Percentiles rank a stretch among this genome's conserved stretches.
Evolutionary conservation across 2,797 vertebrate species (phyloP).

Genomic region (Eidolon dupreanum): DNA sequence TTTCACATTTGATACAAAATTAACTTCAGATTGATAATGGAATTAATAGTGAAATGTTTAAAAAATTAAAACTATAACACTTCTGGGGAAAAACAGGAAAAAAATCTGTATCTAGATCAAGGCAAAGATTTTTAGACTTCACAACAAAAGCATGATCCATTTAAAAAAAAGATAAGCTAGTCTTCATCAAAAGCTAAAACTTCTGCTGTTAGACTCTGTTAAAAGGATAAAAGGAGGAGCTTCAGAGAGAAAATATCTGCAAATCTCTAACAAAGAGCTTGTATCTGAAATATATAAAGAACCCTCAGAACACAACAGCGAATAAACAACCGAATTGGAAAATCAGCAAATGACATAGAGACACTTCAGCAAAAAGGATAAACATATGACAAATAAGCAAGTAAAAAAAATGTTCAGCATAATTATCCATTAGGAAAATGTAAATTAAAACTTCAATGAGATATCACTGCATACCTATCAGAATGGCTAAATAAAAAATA

Average conservation of each 20-base stretch:
- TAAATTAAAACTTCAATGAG: background rate
- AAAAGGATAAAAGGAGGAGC: background rate
- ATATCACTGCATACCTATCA: background rate
- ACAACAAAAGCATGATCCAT: background rate
- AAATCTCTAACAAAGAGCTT: background rate
- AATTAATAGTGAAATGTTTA: background rate
- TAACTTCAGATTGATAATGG: background rate
- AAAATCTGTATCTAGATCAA: background rate
- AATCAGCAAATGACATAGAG: background rate
- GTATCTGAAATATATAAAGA: background rate
- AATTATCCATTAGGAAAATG: background rate
- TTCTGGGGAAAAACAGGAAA: background rate
- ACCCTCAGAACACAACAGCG: background rate
- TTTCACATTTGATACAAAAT: background rate
- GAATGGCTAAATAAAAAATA: background rate
- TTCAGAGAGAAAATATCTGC: background rate
- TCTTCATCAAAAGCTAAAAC: background rate
- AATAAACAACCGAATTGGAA: background rate
- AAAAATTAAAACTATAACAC: background rate
- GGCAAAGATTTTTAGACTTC: background rate
- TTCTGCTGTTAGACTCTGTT: background rate
- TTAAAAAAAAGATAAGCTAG: background rate
- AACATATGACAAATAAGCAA: background rate
- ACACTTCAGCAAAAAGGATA: background rate
- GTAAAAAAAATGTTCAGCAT: background rate